Evolutionary conservation across 2,797 vertebrate genomes (phyloP).

Genomic region (Cyprinodon diabolis): DNA sequence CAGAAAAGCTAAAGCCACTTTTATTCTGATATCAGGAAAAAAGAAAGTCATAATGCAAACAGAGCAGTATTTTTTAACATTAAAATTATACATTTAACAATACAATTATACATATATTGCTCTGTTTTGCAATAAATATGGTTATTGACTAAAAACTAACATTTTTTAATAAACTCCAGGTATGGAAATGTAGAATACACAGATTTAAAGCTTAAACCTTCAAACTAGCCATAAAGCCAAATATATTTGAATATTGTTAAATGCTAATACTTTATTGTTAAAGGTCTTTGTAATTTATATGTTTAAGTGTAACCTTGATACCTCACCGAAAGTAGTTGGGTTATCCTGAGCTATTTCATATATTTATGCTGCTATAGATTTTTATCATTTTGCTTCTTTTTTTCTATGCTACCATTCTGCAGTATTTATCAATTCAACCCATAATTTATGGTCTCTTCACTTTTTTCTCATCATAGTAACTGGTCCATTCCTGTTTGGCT

Average conservation of each 20-base stretch:
- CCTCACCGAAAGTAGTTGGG: too few relatives aligned
- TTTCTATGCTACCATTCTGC: too few relatives aligned
- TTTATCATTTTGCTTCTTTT: too few relatives aligned
- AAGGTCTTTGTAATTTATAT: neutral
- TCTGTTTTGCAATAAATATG: constrained; percentile 8
- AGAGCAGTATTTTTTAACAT: neutral
- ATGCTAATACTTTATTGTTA: neutral
- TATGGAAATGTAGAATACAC: constrained; percentile 7
- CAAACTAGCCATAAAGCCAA: neutral
- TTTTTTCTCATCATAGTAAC: too few relatives aligned
- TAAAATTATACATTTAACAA: neutral
- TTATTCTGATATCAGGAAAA: neutral
- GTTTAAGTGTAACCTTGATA: neutral
- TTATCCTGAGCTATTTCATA: too few relatives aligned
- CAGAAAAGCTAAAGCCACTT: neutral
- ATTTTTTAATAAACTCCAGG: constrained; percentile 33
- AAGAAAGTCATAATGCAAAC: neutral
- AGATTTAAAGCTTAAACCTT: constrained; percentile 4
- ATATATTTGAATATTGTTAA: neutral
- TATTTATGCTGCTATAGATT: too few relatives aligned
- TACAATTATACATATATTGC: neutral
- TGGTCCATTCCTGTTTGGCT: too few relatives aligned
- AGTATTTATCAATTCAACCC: too few relatives aligned
- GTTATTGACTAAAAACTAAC: constrained; percentile 18
- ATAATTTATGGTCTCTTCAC: too few relatives aligned